Percentiles rank a stretch among this genome's conserved stretches.
Evolutionary conservation across 1,140 invertebrate species (phyloP).

Genomic region (Caerostris darwini): DNA sequence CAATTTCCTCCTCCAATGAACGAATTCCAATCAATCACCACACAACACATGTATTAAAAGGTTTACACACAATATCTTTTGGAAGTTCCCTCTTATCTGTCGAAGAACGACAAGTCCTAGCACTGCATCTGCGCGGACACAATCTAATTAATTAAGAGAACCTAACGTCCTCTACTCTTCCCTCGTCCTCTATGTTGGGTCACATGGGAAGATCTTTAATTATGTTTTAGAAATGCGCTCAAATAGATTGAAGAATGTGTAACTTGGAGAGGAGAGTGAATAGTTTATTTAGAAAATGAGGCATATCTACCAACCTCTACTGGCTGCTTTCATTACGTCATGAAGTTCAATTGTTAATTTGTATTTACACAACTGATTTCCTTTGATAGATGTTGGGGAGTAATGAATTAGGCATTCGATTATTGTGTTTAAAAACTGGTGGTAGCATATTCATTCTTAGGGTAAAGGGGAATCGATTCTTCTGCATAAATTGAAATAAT

Average conservation of each 20-base stretch:
- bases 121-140: not conserved
- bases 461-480: too few relatives aligned
- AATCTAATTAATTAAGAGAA: conserved; percentile 72
- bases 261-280: conserved; percentile 16
- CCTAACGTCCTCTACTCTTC: not conserved
- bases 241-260: conserved; percentile 62
- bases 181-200: conserved; percentile 20
- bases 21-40: not conserved
- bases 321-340: not conserved
- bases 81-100: not conserved
- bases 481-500: too few relatives aligned
- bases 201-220: conserved; percentile 62
- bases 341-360: conserved; percentile 21
- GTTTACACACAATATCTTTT: not conserved
- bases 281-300: conserved; percentile 33
- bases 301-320: not conserved
- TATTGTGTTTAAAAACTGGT: too few relatives aligned
- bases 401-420: too few relatives aligned
- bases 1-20: not conserved
- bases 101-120: not conserved
- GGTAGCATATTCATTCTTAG: too few relatives aligned
- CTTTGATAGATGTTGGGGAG: not conserved
- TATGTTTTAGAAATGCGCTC: conserved; percentile 60
- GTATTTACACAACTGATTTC: not conserved
- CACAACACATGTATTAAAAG: not conserved